These are phyloP conservation scores for Stenchaetothrips biformis DNA, from an alignment of 2,888 invertebrate species.

Conservation along the genomic window DNA sequence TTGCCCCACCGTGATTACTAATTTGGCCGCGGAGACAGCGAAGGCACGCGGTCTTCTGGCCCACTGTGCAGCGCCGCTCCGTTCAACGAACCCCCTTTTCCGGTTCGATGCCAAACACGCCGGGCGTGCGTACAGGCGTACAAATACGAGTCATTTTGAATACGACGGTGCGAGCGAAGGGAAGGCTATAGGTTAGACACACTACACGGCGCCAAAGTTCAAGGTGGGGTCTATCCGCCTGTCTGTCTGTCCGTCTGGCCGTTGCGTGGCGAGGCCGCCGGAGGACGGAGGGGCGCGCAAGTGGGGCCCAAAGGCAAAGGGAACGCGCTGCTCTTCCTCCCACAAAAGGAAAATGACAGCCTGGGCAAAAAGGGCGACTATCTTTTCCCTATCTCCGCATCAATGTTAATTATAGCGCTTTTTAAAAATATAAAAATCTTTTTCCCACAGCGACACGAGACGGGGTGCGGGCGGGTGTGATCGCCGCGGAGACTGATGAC, in stretches of 20 bases:
- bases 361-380: too few species aligned
- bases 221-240: neutral
- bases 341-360: too few species aligned
- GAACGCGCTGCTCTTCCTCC: too few species aligned
- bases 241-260: neutral
- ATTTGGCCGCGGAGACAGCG: constrained; percentile 22
- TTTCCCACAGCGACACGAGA: too few species aligned
- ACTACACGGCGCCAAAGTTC: constrained; percentile 31
- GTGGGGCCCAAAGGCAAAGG: neutral
- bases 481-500: too few species aligned
- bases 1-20: neutral
- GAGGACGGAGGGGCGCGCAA: neutral
- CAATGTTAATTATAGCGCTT: too few species aligned
- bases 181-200: constrained; percentile 36
- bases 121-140: neutral
- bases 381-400: too few species aligned
- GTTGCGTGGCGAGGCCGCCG: neutral
- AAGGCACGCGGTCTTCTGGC: neutral
- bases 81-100: neutral
- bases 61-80: neutral
- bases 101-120: neutral
- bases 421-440: too few species aligned
- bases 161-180: neutral
- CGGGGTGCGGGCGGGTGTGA: too few species aligned
- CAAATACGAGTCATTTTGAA: constrained; percentile 19